Evolutionary conservation across 2,888 invertebrate genomes (phyloP), one percentile per base, ranked within the genome.

Genomic region (Phymatocera aterrima): DNA sequence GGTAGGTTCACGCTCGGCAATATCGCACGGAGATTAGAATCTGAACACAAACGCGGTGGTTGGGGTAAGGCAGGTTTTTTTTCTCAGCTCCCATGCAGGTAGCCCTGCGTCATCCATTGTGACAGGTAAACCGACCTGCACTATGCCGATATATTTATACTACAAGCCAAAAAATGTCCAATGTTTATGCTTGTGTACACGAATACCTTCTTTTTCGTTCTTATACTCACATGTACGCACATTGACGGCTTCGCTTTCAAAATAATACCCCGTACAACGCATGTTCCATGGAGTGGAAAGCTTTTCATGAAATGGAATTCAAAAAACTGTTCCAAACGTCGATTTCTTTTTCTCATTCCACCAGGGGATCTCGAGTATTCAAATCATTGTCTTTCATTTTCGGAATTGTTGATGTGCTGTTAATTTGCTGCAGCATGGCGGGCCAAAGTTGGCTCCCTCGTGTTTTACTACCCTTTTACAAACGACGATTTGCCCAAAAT

Each of bases 401-500:
- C 24, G 24, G 28, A 21, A 3, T 57, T 24, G 57, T 28, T 57
- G 57, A 28, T 57, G 12, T 57, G 15, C 57, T 28, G 57, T 57
- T 28, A 21, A 8, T 64, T 64, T 37, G 37, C 18, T 3, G 4
- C 12, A 40, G 8, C 18, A 2, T 37, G 37, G 37, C 64, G 64
- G n/a, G 24, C 24, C 40, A 3, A n/a, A 46, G 28, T 31, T n/a
- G 48, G 34, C 18, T 31, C 48, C n/a, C n/a, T n/a, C n/a, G n/a
- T n/a, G 31, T 72, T 51, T 34, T 18, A 51, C 34, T n/a, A 12
- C 43, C 8, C 43, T 31, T 51, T 48, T 18, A 57, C 37, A 28
- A 77, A 79, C 61, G 79, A 79, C 78, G 78, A 81, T 70, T 79
- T 79, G 64, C 77, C 77, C 60, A 83, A 83, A n/a, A 83, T 82